Evolutionary conservation across 1,140 invertebrate species (phyloP), one percentile per base, ranked within the genome.

Genomic region (Drosophila arawakana): DNA sequence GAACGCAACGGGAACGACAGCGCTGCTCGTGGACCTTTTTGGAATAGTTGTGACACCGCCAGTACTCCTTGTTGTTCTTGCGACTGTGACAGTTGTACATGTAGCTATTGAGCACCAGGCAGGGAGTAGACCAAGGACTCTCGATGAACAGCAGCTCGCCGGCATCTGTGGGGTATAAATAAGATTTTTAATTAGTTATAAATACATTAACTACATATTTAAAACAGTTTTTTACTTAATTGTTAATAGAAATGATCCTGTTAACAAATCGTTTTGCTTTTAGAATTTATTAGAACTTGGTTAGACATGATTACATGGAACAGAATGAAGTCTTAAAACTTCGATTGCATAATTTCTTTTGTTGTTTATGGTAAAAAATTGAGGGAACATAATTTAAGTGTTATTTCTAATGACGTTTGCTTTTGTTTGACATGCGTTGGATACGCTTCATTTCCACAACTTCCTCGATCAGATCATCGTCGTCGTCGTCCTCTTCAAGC

Each of bases 81-180:
- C 80, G 76, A n/a, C 91, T 92, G 49, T 92, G 92, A 25, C 92
- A 91, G 60, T 92, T 92, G 74, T 92, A 92, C 81, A 92, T 90
- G 47, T 66, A 92, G 11, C 80, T 78, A 50, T 92, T 91, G 0
- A 92, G 66, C 18, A 92, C 86, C 39, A 92, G 71, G 8, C 91
- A 92, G 0, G 91, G 91, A 46, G 92, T 92, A 18, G 91, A 73
- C 92, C 92, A 92, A n/a, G 92, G 92, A 34, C 83, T 92, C 72
- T 92, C 91, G 10, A 92, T 90, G 69, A 92, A 92, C 5, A 84
- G 70, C 35, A 89, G 71, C 15, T 88, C 71, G 62, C 76, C 37
- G 69, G 18, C 49, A 52, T 75, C 83, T 88, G 74, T 3, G 52
- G 13, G 50, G 10, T 5, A 80, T 21, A 57, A 70, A 9, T 39